phyloP scores from a whole-genome alignment of 53 echinoderm and acorn worm genomes.

The Stichopus horrens region DNA sequence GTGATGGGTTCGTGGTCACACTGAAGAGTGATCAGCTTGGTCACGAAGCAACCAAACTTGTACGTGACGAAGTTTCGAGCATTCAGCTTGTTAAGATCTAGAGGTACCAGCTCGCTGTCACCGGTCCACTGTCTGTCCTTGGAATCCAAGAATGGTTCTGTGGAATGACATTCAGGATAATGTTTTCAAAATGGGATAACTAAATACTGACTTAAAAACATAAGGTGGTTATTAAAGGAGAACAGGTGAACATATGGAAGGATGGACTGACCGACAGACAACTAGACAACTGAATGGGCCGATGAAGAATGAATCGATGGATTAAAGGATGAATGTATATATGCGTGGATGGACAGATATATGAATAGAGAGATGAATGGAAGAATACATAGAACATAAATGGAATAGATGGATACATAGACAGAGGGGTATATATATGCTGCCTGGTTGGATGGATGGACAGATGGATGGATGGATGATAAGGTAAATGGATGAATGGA shows the following conservation, averaged over 20 bases:
- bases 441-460: no score
- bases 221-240: background rate
- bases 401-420: no score
- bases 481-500: no score
- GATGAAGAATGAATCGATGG: background rate
- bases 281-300: background rate
- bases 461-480: no score
- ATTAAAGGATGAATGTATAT: no score
- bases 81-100: conserved; percentile 82
- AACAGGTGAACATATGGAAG: background rate
- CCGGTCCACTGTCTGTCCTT: conserved; percentile 73
- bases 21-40: conserved; percentile 65
- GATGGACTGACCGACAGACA: background rate
- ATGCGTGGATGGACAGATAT: no score
- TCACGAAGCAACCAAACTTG: conserved; percentile 92
- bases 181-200: background rate
- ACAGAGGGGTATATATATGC: no score
- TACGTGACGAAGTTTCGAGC: conserved; percentile 90
- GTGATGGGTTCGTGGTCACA: conserved; percentile 83
- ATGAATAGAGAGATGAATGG: no score
- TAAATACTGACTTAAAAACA: background rate
- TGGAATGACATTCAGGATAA: background rate
- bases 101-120: conserved; percentile 76
- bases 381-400: no score
- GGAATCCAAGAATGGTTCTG: conserved; percentile 81